Conservation (phyloP, 1,140 invertebrate genomes). For the Magallana ariakensis region DNA sequence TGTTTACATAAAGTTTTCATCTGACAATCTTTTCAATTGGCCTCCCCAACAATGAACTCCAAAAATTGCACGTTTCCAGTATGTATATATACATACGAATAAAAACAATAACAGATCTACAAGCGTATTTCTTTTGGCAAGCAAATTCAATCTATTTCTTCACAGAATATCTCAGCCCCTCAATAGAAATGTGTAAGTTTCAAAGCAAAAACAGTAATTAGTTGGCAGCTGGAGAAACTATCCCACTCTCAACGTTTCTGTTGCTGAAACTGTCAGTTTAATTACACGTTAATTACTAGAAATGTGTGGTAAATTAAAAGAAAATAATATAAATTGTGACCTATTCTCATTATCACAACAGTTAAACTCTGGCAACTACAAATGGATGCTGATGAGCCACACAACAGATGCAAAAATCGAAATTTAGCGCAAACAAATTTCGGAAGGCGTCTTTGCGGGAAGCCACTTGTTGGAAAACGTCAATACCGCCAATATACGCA, state of each 20-base stretch:
- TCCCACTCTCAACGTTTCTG: background rate
- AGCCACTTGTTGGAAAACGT: background rate
- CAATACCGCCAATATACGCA: conserved; percentile 26
- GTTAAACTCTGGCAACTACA: background rate
- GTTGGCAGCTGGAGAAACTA: background rate
- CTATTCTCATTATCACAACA: conserved; percentile 31
- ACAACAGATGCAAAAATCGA: conserved; percentile 2
- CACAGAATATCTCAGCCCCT: background rate
- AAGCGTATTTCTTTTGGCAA: conserved; percentile 11
- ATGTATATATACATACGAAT: background rate
- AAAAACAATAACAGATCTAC: background rate
- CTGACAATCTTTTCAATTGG: no score
- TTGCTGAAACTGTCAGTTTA: conserved; percentile 11
- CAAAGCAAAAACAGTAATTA: conserved; percentile 8
- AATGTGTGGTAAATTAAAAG: conserved; percentile 15
- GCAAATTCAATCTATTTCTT: conserved; percentile 16
- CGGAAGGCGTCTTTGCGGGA: conserved; percentile 9
- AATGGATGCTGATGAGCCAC: background rate
- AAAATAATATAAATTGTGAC: conserved; percentile 24
- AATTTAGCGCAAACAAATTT: conserved; percentile 31
- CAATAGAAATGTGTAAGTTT: conserved; percentile 26
- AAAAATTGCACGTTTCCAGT: no score
- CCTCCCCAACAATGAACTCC: no score
- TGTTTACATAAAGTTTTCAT: no score
- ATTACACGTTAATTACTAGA: background rate